Evolutionary conservation across 2,888 invertebrate genomes (phyloP).

Genomic region (Aricia artaxerxes): DNA sequence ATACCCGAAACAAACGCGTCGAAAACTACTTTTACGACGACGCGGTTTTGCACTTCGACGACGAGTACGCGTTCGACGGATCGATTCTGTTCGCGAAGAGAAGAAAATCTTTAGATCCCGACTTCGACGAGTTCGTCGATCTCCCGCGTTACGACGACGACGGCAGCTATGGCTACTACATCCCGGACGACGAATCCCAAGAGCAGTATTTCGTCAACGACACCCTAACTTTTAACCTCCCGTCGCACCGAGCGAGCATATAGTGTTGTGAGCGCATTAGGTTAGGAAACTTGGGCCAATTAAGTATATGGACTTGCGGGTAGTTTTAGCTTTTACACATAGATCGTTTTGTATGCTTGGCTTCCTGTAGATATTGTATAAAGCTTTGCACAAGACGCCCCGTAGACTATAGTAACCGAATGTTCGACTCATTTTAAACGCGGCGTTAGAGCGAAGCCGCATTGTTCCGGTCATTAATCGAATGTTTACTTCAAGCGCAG

Average conservation of each 20-base stretch:
- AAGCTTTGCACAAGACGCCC: slow-evolving; percentile 29
- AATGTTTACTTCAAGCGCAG: background rate
- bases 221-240: slow-evolving; percentile 70
- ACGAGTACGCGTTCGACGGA: slow-evolving; percentile 74
- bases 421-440: background rate
- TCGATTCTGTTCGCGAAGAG: slow-evolving; percentile 72
- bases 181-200: slow-evolving; percentile 68
- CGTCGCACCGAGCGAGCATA: slow-evolving; percentile 74
- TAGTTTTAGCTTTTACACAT: slow-evolving; percentile 70
- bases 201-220: slow-evolving; percentile 70
- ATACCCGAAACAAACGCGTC: slow-evolving; percentile 55
- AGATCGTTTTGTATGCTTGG: slow-evolving; percentile 64
- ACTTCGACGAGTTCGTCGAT: slow-evolving; percentile 63
- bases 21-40: slow-evolving; percentile 77
- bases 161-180: slow-evolving; percentile 72
- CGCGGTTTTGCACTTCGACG: slow-evolving; percentile 72
- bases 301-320: slow-evolving; percentile 48
- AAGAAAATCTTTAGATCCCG: slow-evolving; percentile 70
- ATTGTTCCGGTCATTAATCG: too few relatives aligned
- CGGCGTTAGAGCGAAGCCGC: background rate
- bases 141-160: slow-evolving; percentile 65
- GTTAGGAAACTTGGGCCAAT: slow-evolving; percentile 44
- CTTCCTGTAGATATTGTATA: slow-evolving; percentile 58
- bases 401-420: too few relatives aligned
- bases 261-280: slow-evolving; percentile 63